These are phyloP conservation scores for Xestia xanthographa DNA, from an alignment of 2,888 invertebrate genomes.

Conservation along the genomic window DNA sequence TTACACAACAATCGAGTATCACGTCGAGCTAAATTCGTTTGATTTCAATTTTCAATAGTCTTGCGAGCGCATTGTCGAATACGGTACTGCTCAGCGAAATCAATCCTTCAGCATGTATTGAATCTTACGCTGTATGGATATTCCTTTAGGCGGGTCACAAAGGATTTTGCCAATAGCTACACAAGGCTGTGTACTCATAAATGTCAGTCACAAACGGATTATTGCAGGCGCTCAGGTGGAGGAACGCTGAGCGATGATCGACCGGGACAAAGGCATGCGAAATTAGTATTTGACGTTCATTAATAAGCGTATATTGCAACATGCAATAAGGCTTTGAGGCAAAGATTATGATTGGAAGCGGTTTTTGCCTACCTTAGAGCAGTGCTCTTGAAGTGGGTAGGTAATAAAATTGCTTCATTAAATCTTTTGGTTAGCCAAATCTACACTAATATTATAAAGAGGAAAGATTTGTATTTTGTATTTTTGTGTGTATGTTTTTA, in stretches of 20 bases:
- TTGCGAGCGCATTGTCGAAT: slow-evolving; percentile 33
- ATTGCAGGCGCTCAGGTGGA: slow-evolving; percentile 69
- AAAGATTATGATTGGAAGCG: slow-evolving; percentile 60
- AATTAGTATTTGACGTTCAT: slow-evolving; percentile 83
- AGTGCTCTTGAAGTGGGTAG: neutral
- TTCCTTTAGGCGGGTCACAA: slow-evolving; percentile 64
- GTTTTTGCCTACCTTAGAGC: slow-evolving; percentile 12
- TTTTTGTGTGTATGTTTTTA: too few relatives aligned
- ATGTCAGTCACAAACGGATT: slow-evolving; percentile 72
- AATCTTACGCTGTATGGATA: slow-evolving; percentile 50
- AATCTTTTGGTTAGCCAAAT: neutral
- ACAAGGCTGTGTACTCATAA: slow-evolving; percentile 65
- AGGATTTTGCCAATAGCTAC: slow-evolving; percentile 62
- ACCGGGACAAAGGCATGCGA: slow-evolving; percentile 79
- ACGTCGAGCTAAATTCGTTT: slow-evolving; percentile 31
- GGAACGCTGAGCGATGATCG: slow-evolving; percentile 69
- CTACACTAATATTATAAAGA: too few relatives aligned
- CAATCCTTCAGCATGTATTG: slow-evolving; percentile 57
- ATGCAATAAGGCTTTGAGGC: slow-evolving; percentile 60
- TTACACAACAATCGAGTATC: slow-evolving; percentile 31
- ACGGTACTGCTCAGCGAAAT: slow-evolving; percentile 46
- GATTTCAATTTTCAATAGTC: slow-evolving; percentile 47
- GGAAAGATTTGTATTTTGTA: too few relatives aligned
- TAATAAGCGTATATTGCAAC: slow-evolving; percentile 73
- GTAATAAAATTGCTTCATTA: neutral